A percentile compares a stretch with the other conserved stretches of the same genome.
Evolutionary conservation across 1,140 invertebrate genomes (phyloP).

Genomic region (Drosophila azteca): DNA sequence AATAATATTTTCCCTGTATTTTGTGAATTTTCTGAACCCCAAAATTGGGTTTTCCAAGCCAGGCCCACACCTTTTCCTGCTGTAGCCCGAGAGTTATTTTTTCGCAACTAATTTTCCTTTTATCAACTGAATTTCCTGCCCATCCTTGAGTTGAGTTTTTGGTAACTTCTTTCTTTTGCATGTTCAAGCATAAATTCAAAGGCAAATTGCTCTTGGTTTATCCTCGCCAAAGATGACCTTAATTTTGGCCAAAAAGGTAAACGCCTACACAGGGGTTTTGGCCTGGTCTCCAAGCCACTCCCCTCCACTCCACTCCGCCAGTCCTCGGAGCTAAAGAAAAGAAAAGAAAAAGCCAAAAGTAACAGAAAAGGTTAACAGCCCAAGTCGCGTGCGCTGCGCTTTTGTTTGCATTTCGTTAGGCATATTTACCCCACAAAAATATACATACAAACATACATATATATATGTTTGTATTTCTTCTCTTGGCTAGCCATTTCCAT

Average conservation of each 20-base stretch:
- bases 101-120: neutral
- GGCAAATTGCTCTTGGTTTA: constrained; percentile 47
- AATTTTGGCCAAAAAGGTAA: constrained; percentile 53
- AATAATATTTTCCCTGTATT: too few relatives aligned
- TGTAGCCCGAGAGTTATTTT: too few relatives aligned
- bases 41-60: neutral
- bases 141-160: constrained; percentile 15
- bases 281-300: neutral
- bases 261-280: constrained; percentile 16
- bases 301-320: neutral
- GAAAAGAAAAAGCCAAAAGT: constrained; percentile 35
- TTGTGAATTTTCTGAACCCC: too few relatives aligned
- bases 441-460: constrained; percentile 9
- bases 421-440: constrained; percentile 67
- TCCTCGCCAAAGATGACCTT: constrained; percentile 32
- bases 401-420: constrained; percentile 82
- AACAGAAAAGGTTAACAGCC: constrained; percentile 69
- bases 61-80: neutral
- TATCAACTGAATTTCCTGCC: neutral
- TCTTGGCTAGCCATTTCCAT: too few relatives aligned
- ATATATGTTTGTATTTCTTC: neutral
- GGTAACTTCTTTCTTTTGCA: constrained; percentile 30
- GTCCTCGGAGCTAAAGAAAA: neutral
- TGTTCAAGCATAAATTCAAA: constrained; percentile 52
- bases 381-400: constrained; percentile 63